Evolutionary conservation across 1,140 invertebrate genomes (phyloP).

Genomic region (Drosophila murphyi): DNA sequence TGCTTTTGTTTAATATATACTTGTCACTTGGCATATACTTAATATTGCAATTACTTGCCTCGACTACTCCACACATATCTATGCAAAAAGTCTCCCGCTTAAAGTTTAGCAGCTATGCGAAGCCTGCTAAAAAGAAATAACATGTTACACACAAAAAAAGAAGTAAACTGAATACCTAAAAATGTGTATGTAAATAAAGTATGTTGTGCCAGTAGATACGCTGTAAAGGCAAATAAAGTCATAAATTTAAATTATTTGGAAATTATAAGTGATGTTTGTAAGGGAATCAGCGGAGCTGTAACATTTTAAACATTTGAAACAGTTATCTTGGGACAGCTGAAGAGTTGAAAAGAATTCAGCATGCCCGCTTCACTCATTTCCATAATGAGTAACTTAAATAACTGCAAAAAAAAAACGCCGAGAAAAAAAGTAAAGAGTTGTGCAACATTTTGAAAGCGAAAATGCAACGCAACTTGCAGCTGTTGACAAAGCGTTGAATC

Average conservation of each 20-base stretch:
- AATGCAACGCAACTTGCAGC: constrained; percentile 54
- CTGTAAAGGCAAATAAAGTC: neutral
- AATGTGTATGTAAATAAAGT: neutral
- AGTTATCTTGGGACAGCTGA: neutral
- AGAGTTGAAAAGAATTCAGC: neutral
- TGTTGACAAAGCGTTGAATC: constrained; percentile 49
- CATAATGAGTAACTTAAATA: constrained; percentile 21
- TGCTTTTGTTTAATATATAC: constrained; percentile 5
- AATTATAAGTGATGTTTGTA: neutral
- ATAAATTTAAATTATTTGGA: neutral
- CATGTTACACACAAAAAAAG: constrained; percentile 11
- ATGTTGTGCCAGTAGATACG: neutral
- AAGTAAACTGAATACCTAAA: constrained; percentile 7
- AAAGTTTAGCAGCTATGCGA: constrained; percentile 31
- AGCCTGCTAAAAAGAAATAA: constrained; percentile 26
- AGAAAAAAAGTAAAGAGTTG: constrained; percentile 1
- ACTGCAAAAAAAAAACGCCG: constrained; percentile 4
- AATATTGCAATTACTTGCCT: constrained; percentile 35
- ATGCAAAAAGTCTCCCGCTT: constrained; percentile 34
- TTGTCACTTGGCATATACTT: constrained; percentile 43
- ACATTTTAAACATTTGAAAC: neutral
- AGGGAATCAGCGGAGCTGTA: too few species aligned
- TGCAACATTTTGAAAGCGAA: constrained; percentile 51
- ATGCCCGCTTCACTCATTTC: constrained; percentile 9
- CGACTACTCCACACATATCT: neutral